phyloP scores from a whole-genome alignment of 2,888 invertebrate genomes.

The Xylocampa areola region DNA sequence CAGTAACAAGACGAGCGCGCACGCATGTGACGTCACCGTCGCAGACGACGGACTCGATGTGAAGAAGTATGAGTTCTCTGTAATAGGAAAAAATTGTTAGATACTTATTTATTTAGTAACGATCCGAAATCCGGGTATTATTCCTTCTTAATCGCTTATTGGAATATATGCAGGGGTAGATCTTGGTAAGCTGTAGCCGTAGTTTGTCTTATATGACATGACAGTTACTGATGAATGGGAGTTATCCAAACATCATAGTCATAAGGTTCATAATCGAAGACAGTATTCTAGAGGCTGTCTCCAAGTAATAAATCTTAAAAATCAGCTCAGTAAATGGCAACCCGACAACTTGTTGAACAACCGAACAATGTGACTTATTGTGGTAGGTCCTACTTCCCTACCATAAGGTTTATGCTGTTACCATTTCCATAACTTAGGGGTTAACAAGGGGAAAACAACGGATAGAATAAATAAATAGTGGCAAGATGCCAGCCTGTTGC shows the following conservation, averaged over 20 bases:
- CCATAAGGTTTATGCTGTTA: neutral
- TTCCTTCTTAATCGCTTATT: too few species aligned
- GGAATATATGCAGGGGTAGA: too few species aligned
- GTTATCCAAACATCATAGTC: too few species aligned
- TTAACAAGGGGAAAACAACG: neutral
- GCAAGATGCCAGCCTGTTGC: constrained; percentile 26
- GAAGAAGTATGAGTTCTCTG: constrained; percentile 70
- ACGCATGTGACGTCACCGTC: constrained; percentile 20
- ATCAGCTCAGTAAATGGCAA: constrained; percentile 1
- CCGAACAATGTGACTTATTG: constrained; percentile 10
- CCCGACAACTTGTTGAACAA: constrained; percentile 32
- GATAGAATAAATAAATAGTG: constrained; percentile 6
- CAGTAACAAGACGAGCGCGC: constrained; percentile 29
- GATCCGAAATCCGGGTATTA: too few species aligned
- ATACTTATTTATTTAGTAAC: neutral
- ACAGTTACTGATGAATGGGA: too few species aligned
- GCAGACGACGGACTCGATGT: constrained; percentile 60
- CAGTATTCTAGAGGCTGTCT: too few species aligned
- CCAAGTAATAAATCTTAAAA: neutral
- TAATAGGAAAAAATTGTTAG: constrained; percentile 30
- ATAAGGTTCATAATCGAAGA: too few species aligned
- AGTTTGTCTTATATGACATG: too few species aligned
- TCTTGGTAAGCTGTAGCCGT: too few species aligned
- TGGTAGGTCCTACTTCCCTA: constrained; percentile 18
- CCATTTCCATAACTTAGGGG: neutral